These are phyloP conservation scores for Macaca mulatta DNA, from an alignment of 2,113 vertebrate genomes.

Conservation along the genomic window DNA sequence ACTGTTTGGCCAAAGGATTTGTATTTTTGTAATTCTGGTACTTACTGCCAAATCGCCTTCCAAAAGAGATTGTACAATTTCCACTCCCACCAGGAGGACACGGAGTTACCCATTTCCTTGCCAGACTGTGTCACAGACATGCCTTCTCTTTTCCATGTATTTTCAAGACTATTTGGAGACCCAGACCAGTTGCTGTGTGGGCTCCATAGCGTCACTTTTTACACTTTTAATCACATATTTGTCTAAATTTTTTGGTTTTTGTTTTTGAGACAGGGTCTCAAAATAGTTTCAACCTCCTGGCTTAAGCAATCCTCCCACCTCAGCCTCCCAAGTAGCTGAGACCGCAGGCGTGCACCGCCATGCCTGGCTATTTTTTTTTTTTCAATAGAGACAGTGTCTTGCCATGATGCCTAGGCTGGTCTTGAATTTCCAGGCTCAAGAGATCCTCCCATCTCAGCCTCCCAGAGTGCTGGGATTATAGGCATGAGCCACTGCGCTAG, in stretches of 20 bases:
- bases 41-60: conserved; percentile 8
- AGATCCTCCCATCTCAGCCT: too few species aligned
- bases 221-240: not conserved
- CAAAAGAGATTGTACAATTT: conserved; percentile 49
- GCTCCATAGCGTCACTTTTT: not conserved
- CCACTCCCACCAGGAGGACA: conserved; percentile 25
- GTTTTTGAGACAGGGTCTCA: too few species aligned
- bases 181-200: not conserved
- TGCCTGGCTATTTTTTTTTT: too few species aligned
- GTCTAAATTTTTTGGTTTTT: not conserved
- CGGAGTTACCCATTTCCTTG: not conserved
- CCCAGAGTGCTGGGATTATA: too few species aligned
- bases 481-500: too few species aligned
- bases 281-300: too few species aligned
- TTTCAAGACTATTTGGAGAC: not conserved
- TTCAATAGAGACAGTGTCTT: too few species aligned
- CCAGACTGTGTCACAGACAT: not conserved
- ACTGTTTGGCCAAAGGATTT: conserved; percentile 38
- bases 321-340: too few species aligned
- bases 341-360: too few species aligned
- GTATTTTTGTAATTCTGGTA: conserved; percentile 40
- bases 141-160: not conserved
- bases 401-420: too few species aligned
- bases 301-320: too few species aligned
- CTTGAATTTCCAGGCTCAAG: too few species aligned